phyloP scores from a whole-genome alignment of 2,888 invertebrate species.

The Ctenicera cuprea region DNA sequence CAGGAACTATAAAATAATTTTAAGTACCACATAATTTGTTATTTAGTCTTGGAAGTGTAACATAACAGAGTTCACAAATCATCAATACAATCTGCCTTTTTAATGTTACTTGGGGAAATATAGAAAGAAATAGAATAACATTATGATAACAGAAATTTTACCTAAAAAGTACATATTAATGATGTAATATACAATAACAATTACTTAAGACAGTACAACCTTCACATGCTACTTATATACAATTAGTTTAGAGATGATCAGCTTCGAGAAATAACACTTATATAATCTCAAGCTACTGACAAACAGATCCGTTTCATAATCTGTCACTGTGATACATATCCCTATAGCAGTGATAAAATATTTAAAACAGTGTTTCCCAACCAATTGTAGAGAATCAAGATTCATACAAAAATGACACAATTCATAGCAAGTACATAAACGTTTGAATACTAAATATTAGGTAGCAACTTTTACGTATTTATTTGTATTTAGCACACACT shows the following conservation, averaged over 20 bases:
- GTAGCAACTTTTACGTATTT: too few species aligned
- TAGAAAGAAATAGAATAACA: too few species aligned
- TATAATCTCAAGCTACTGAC: slow-evolving; percentile 18
- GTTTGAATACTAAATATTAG: too few species aligned
- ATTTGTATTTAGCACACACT: too few species aligned
- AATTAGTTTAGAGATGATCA: slow-evolving; percentile 25
- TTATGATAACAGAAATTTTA: neutral
- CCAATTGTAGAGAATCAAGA: neutral
- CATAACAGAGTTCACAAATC: too few species aligned
- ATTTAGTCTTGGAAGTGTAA: too few species aligned
- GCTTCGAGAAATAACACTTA: slow-evolving; percentile 22
- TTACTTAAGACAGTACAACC: neutral
- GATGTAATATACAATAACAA: neutral
- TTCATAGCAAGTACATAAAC: too few species aligned
- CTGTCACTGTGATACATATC: slow-evolving; percentile 6
- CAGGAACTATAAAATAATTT: too few species aligned
- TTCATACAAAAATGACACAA: neutral
- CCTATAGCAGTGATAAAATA: neutral
- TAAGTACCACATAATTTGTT: too few species aligned
- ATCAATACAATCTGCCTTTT: too few species aligned
- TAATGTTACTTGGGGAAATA: neutral
- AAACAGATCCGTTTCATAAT: slow-evolving; percentile 11
- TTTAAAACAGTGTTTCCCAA: neutral
- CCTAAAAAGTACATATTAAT: neutral
- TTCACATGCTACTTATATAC: neutral